Evolutionary conservation across 2,797 vertebrate species (phyloP), one percentile per base, ranked within the genome.

Genomic region (Anabacerthia variegaticeps): DNA sequence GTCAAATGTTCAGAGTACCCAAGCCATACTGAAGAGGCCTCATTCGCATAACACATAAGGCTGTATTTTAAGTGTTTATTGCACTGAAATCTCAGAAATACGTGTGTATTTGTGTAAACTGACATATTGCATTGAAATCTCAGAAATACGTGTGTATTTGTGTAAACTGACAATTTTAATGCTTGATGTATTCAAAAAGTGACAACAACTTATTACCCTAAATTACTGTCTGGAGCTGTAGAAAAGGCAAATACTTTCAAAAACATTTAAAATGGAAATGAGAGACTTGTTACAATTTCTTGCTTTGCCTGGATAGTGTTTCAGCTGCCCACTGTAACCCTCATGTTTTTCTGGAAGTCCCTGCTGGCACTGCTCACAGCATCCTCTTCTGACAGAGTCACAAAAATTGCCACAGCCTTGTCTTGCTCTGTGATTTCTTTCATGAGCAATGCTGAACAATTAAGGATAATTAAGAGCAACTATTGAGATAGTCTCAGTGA

Each of bases 281-380:
- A 49, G 16, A 69, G 11, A 39, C 17, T 6, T 65, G 5, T 20
- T 28, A 16, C 26, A 34, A 3, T 23, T 78, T 51, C 22, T 55
- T 7, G 0, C 79, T 83, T 69, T 65, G 14, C 26, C 30, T 74
- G 39, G n/a, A 30, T 54, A 58, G 10, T 36, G 85, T 62, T 92
- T 66, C 48, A 92, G 49, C 43, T 63, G 14, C 18, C 26, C 19
- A 20, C 19, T 22, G 4, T 55, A 39, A 7, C 3, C 11, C 9
- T 49, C 1, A 9, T 4, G 1, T 41, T 22, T 46, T 49, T 18
- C 22, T 1, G 0, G 7, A 17, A 1, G 4, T 48, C 52, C 8
- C 34, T 56, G 16, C 41, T 27, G 41, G 21, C 30, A 4, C 37
- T 56, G 32, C 49, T 61, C 61, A 37, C 14, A 59, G 16, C 18